Conservation (phyloP, 2,888 invertebrate species). For the Acleris laterana region DNA sequence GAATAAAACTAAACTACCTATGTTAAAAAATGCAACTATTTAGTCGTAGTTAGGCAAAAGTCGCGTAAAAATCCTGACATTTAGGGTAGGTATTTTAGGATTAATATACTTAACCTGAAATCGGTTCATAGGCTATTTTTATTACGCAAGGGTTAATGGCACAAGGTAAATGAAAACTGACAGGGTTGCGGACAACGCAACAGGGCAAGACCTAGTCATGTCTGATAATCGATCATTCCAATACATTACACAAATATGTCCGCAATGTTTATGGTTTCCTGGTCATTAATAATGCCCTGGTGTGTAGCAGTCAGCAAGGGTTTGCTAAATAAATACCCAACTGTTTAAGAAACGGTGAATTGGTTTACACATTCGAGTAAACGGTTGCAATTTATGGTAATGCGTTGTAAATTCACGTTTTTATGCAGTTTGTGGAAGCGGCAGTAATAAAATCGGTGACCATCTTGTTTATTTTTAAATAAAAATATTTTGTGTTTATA, state of each 20-base stretch:
- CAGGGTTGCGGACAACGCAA: conserved; percentile 9
- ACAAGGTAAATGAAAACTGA: conserved; percentile 13
- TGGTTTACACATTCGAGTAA: not conserved
- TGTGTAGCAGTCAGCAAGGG: conserved; percentile 13
- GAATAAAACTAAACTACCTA: too few species aligned
- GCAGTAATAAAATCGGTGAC: too few species aligned
- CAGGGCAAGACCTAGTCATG: conserved; percentile 20
- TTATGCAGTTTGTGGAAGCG: too few species aligned
- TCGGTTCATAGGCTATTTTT: not conserved
- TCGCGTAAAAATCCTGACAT: too few species aligned
- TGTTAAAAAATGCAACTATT: too few species aligned
- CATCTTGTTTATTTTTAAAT: too few species aligned
- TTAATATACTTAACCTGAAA: too few species aligned
- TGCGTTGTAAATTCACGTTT: too few species aligned
- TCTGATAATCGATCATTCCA: conserved; percentile 34
- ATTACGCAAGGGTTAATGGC: not conserved
- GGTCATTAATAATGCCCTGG: conserved; percentile 27
- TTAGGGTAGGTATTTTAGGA: too few species aligned
- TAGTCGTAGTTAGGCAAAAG: too few species aligned
- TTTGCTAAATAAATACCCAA: conserved; percentile 14
- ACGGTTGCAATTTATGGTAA: conserved; percentile 1
- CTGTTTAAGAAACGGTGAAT: conserved; percentile 7
- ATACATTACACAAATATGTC: conserved; percentile 33
- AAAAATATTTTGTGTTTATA: too few species aligned
- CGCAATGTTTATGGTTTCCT: conserved; percentile 24